Base-by-base conservation (phyloP, 2,113 vertebrate genomes). In the Malurus melanocephalus region DNA sequence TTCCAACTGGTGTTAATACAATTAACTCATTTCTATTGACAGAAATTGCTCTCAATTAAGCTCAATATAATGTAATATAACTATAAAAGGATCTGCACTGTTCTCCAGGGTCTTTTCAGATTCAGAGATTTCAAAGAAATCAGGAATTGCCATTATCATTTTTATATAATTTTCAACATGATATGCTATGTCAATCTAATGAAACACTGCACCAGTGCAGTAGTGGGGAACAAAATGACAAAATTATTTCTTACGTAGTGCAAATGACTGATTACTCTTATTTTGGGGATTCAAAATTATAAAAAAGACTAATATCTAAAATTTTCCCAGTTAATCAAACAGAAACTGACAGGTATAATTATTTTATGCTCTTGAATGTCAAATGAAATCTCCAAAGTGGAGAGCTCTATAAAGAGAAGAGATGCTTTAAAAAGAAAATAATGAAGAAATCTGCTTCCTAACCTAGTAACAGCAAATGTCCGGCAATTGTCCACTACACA, bases 341-440 rank as follows among this genome's bases (percentile, higher is more conserved):
- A 77, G 65, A 93, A 96, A 71, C 17, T 84, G 83, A 60, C 40
- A 93, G 45, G 33, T 81, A 32, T 88, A 76, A 94, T 94, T 92
- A 88, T 90, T 96, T 95, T 27, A 82, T 91, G 40, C 80, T 69
- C n/a, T 74, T 80, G 74, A 88, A 92, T 74, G 68, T 64, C 93
- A 80, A 83, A 93, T 2, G 88, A 93, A 90, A 75, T 88, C 61
- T 92, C 33, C 30, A 23, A 77, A 84, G 46, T n/a, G 22, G 57
- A 80, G 80, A 48, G 33, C 33, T 92, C 81, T 79, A 48, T 60
- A 62, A 85, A 69, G 30, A 90, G 65, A 95, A 83, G 60, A 94
- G 84, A 94, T 93, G 61, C 93, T 80, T 89, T 92, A 71, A 83
- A 94, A 89, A 92, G 51, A 51, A 81, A 67, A 89, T 66, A 77